Evolutionary conservation across 2,888 invertebrate species (phyloP), one percentile per base, ranked within the genome.

Genomic region (Allacma fusca): DNA sequence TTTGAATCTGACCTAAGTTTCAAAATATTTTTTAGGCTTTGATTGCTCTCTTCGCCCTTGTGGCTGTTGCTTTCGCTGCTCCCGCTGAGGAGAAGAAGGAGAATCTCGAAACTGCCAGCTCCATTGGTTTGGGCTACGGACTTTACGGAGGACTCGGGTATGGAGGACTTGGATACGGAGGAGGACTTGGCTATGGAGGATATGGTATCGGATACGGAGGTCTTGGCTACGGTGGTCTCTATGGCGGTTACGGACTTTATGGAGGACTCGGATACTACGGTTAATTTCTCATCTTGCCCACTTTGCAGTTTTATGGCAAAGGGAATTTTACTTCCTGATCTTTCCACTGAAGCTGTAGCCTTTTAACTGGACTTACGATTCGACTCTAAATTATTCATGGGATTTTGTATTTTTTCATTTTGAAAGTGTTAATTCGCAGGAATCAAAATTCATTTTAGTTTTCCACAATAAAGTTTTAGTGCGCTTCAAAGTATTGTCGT

Each of bases 61-160:
- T 82, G 68, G 82, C 82, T 72, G 77, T 81, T 72, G 82, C 81
- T 26, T 59, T 82, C 76, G 82, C 82, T 70, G 82, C 82, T 29
- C 82, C 82, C 4, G 76, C 76, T 70, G 76, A 69, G n/a, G 62
- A 76, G 24, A 71, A 76, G 64, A 50, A 75, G 28, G 75, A 75
- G 21, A 76, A 23, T n/a, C 65, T 76, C 12, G 12, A 76, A 26
- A 70, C 64, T 44, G 69, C 76, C 71, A 76, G 50, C 69, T 59
- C 59, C 21, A 57, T 69, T 59, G 76, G 76, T 28, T 62, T 76
- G 34, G 76, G 76, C 13, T 76, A 76, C 34, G 76, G 76, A n/a
- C 24, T 76, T 2, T 76, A 76, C 24, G 71, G 64, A 26, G 76
- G 76, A 9, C 67, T 67, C 65, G 76, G 76, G 50, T 69, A 69